Base-by-base conservation (phyloP, 2,113 vertebrate genomes). In the Lepisosteus oculatus region DNA sequence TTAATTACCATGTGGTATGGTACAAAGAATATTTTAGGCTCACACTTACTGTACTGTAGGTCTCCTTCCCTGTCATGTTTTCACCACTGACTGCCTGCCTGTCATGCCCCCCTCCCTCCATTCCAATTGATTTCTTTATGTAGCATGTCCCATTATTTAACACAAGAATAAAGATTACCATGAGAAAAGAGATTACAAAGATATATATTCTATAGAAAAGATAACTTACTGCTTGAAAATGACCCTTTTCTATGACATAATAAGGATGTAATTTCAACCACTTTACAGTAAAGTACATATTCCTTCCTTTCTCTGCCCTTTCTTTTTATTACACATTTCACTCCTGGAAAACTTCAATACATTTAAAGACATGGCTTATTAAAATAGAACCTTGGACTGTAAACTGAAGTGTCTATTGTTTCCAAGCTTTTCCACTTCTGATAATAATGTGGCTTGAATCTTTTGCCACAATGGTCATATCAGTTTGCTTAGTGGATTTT, bases 1-100 rank as follows among this genome's bases (percentile, higher is more conserved):
- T 29, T 29, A 29, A 17, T 29, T 29, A 29, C 29, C 29, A 29
- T 29, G 29, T 29, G 29, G 29, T 29, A 29, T 29, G 29, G 29
- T 29, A 29, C 29, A 13, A 3, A n/a, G 57, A 15, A 59, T 59
- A 59, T 11, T 15, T 29, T 13, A n/a, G 57, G 13, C 12, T 59
- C n/a, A 12, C 29, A 13, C 15, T 47, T 17, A 9, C 45, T 3
- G n/a, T 14, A 67, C 45, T 3, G n/a, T 14, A 67, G 15, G 15
- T 7, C 67, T 51, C 29, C 29, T 81, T 74, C 83, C 87, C 78
- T 55, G 55, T 81, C 83, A 79, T 78, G 83, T 74, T 73, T 61
- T 55, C 45, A 29, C 2, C 29, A 29, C 2, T 29, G 29, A 29
- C 29, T 29, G 29, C 29, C 29, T 29, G 29, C 29, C 29, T 29